Base-by-base conservation (phyloP, 2,113 vertebrate genomes). In the Hemiprocne comata region DNA sequence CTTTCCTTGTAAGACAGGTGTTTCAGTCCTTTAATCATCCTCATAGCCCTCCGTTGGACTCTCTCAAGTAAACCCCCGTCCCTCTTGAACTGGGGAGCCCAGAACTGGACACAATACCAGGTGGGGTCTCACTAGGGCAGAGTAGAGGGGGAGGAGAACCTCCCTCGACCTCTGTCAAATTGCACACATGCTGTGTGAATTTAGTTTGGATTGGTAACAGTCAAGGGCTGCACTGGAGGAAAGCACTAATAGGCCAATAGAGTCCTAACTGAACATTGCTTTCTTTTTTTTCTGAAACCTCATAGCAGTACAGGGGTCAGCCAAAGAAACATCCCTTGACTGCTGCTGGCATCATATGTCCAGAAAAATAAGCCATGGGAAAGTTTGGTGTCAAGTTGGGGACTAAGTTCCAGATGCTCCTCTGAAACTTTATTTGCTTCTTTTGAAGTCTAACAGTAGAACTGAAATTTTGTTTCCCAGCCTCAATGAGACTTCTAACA, bases 391-490 rank as follows among this genome's bases (percentile, higher is more conserved):
- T 75, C n/a, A 83, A 60, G 31, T 0, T 76, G n/a, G 29, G 19
- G 36, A 18, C 28, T 70, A 34, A 36, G 18, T 69, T 89, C 64
- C 60, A 80, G 38, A 64, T 67, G 33, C 73, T 85, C 29, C 48
- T 85, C 55, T 77, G 72, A 93, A 90, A 74, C 26, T 54, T 89
- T 53, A 72, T 92, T 92, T 89, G 34, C 44, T 83, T 74, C 48
- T 92, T 86, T 55, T 65, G 33, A 81, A 83, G 31, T 40, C 77
- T 74, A 80, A 65, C 86, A 71, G 74, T 64, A 34, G 65, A 93
- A 61, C 36, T 88, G 53, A 83, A 86, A 87, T 92, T 93, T 55
- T 80, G 21, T 66, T 84, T 80, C 44, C 17, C 33, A 33, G 42
- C 55, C 26, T 77, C 64, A n/a, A 4, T 38, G 58, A 73, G 46